These are phyloP conservation scores for Epizoanthus ramosus DNA, from an alignment of 92 coral and sea anemone genomes.

Conservation along the genomic window DNA sequence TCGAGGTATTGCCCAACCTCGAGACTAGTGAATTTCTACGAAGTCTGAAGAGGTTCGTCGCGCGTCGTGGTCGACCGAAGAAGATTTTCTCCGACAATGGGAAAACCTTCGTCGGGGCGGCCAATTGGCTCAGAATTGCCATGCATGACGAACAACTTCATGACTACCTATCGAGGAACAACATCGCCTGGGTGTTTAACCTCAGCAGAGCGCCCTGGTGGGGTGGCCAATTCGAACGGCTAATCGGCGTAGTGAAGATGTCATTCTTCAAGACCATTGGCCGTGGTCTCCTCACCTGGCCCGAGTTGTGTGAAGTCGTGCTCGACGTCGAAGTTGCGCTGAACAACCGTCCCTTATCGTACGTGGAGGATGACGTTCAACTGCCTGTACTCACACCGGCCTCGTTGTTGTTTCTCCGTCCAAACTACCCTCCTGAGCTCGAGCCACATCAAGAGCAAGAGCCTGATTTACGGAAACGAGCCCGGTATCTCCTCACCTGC, in stretches of 20 bases:
- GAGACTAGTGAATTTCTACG: not conserved
- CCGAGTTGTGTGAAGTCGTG: not conserved
- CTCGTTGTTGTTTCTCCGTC: not conserved
- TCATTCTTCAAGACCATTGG: slow-evolving; percentile 6
- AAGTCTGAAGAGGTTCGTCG: not conserved
- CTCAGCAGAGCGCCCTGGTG: not conserved
- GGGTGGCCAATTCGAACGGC: slow-evolving; percentile 16
- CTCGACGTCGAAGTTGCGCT: no score
- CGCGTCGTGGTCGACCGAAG: not conserved
- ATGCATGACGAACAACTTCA: not conserved
- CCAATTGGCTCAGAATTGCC: not conserved
- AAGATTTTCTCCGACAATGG: not conserved
- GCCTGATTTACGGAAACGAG: not conserved
- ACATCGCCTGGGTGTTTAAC: not conserved
- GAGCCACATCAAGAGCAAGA: not conserved
- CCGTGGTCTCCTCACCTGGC: no score
- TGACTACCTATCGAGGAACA: not conserved
- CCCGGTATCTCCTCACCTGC: not conserved
- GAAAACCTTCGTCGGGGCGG: not conserved
- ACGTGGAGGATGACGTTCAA: no score
- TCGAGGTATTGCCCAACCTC: not conserved
- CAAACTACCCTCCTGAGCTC: not conserved
- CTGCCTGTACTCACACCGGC: not conserved
- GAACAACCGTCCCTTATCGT: not conserved
- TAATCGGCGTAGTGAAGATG: not conserved